Evolutionary conservation across 2,113 vertebrate species (phyloP), one percentile per base, ranked within the genome.

Genomic region (Aegithalos caudatus): DNA sequence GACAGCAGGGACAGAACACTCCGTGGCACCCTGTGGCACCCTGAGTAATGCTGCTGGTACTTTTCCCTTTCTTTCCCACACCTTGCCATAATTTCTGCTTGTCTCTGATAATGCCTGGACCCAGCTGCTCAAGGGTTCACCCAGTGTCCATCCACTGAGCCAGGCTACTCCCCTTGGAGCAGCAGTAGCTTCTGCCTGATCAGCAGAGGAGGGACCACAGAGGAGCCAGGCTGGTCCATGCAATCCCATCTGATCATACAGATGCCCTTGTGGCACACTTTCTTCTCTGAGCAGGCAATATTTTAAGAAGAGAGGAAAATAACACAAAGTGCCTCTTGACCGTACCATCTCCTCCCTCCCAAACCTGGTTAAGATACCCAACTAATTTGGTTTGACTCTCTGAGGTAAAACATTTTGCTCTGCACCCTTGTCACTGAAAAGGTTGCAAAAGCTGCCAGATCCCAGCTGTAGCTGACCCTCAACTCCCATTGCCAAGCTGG

Each of bases 211-310:
- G 18, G 6, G 18, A 58, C 25, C 35, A 20, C 2, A 5, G 17
- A 81, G 20, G 15, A 69, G 45, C 31, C n/a, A 27, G 11, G 51
- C 12, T 38, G 38, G 15, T 20, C 53, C 19, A 7, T 0, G 0
- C 8, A 82, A 44, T 7, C 40, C 48, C 33, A 23, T 14, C 31
- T 28, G 33, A 48, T 33, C 31, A 53, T 2, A n/a, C 4, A 44
- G 15, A 27, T 38, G 7, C 10, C 15, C 27, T 57, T 2, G 1
- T 9, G 51, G 56, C 29, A 82, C 11, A 11, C 21, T 4, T 2
- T 23, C 18, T 58, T 37, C 69, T 72, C 66, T 58, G 48, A 88
- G 38, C 42, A 48, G 21, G 12, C 9, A 54, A 12, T 37, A 58
- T 48, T 94, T 76, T 42, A 40, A 31, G 40, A 16, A 69, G 47